Evolutionary conservation across 1,140 invertebrate species (phyloP), one percentile per base, ranked within the genome.

Genomic region (Drosophila insularis): DNA sequence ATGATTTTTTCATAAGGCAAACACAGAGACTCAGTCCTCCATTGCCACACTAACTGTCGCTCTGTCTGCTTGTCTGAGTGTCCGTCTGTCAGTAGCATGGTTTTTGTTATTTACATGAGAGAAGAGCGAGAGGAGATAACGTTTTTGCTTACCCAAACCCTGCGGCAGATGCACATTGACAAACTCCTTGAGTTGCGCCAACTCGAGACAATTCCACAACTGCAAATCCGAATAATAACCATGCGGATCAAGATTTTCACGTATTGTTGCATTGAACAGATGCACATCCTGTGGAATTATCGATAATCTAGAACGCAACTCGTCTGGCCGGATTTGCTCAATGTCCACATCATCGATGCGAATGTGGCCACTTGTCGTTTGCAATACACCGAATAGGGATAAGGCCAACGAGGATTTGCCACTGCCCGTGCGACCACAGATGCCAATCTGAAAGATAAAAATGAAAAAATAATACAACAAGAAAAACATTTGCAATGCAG

Each of bases 201-300:
- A 89, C 78, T 93, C 92, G 21, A 94, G 84, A 58, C 84, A 94
- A 61, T 93, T 93, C 94, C 95, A 96, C 67, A 99, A 94, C 80
- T 97, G 95, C 31, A 93, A 91, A 91, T 98, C 98, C 35, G 93
- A 93, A 78, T 95, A 94, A 58, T 95, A 93, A 54, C 93, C 93
- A 13, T 95, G 93, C 2, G 98, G 98, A 92, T 98, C 97, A 21
- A 99, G 92, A 93, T 99, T 99, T 86, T 98, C 96, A 71, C 97
- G 92, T 53, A 99, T 93, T 7, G 96, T 96, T n/a, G 97, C 97
- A 77, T 95, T 95, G 92, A 99, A 99, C 72, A 99, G 92, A 91
- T 98, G 96, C 35, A 97, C 96, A 93, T 91, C 95, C 93, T 99
- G 98, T 8, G 98, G 98, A 86, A 99, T 97, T 70, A 98, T 95